These are phyloP conservation scores for Drosophila cracens DNA, from an alignment of 2,888 invertebrate genomes.

Conservation along the genomic window DNA sequence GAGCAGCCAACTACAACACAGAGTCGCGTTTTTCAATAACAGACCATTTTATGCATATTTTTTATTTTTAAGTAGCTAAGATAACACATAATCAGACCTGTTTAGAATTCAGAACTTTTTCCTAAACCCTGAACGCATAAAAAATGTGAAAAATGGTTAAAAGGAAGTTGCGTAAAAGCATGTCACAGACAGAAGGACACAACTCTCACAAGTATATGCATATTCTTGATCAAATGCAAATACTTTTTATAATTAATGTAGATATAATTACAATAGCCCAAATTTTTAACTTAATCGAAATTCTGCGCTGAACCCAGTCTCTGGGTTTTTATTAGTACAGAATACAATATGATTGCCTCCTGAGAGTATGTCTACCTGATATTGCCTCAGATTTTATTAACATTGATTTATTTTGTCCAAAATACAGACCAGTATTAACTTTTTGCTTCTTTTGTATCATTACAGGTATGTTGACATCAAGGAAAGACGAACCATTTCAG, in stretches of 20 bases:
- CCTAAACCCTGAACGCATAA: not conserved
- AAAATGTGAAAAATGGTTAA: not conserved
- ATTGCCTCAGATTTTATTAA: not conserved
- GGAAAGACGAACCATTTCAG: not conserved
- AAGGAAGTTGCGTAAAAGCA: not conserved
- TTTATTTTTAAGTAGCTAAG: conserved; percentile 13
- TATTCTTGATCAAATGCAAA: not conserved
- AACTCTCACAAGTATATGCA: not conserved
- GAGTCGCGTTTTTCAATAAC: conserved; percentile 10
- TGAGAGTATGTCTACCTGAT: not conserved
- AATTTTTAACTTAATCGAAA: not conserved
- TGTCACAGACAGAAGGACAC: not conserved
- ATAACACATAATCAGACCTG: conserved; percentile 7
- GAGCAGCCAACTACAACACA: conserved; percentile 4
- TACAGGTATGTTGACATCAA: not conserved
- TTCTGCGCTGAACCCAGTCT: not conserved
- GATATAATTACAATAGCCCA: not conserved
- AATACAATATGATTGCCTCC: not conserved
- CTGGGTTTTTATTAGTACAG: not conserved
- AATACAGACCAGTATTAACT: not conserved
- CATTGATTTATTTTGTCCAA: not conserved
- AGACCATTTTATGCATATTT: conserved; percentile 19
- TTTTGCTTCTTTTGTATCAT: not conserved
- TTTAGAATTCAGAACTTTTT: conserved; percentile 5
- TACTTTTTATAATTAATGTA: not conserved